Evolutionary conservation across 2,888 invertebrate species (phyloP), one percentile per base, ranked within the genome.

Genomic region (Apocheima hispidaria): DNA sequence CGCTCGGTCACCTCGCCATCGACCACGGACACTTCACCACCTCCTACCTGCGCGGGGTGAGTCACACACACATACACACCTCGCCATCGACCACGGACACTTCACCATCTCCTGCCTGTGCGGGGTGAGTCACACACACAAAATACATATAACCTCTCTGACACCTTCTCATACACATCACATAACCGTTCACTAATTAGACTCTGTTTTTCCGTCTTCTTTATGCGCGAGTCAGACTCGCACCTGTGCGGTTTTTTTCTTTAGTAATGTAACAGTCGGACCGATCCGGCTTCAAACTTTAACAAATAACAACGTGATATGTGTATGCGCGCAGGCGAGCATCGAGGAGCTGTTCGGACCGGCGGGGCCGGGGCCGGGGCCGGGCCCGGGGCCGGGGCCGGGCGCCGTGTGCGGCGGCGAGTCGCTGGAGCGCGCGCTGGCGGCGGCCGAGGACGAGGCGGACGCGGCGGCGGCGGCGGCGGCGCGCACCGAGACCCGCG

Each of bases 21-120:
- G 99, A 99, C 91, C 98, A 98, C 71, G 99, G 99, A 7, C 99
- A 98, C 91, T 99, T 99, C 87, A 99, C 99, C 26, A 98, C 99
- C 12, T 97, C 98, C 0, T 98, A 97, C 89, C 98, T 99, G 92
- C 97, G 98, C 83, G 95, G 79, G 72, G 88, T 87, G 33, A 71
- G 78, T 16, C 26, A 4, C 44, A 4, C 44, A 21, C 28, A 41
- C 21, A 12, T n/a, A 14, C 23, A 23, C 41, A 5, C n/a, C 33
- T 28, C 7, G 7, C 28, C 7, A 9, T 28, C 28, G 23, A 23
- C 28, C 28, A 4, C 28, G 28, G 28, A 5, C 28, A 7, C 7
- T 28, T 28, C 28, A 28, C 28, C 9, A 28, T 2, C 5, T 9
- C 28, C 7, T 28, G 28, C 5, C 28, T 9, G n/a, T n/a, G n/a